Base-by-base conservation (phyloP, 2,797 vertebrate genomes). In the Arrhamphus sclerolepis region DNA sequence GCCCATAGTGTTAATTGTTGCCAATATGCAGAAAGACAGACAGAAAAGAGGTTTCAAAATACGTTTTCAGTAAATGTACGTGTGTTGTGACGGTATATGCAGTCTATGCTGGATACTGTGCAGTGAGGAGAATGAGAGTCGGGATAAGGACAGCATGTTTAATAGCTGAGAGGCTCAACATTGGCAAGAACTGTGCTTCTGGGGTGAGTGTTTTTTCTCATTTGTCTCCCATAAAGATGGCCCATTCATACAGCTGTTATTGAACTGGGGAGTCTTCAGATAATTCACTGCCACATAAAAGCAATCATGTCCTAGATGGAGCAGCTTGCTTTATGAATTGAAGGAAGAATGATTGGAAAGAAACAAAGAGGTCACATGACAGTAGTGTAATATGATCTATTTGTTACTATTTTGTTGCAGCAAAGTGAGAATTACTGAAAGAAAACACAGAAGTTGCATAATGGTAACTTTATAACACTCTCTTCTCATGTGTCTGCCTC, bases 351-450 rank as follows among this genome's bases (percentile, higher is more conserved):
- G 39, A 58, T 10, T 61, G 34, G 49, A 46, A 34, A 47, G 38
- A 72, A 28, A 47, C 50, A 31, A 13, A 52, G 20, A 55, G 38
- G 50, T 74, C 63, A 72, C n/a, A 66, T 14, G 56, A 75, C 21
- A 61, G 54, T 46, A 51, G 48, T 26, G n/a, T 54, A 21, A 62
- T 46, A 49, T 18, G 9, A 70, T 55, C 20, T 46, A 19, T 59
- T 47, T 7, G 1, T 62, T 55, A 53, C 39, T 38, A 5, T 67
- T 72, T 74, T 60, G 52, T 43, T 21, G 7, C 13, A 20, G 56
- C 43, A 47, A 39, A 40, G 42, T 57, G 13, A 21, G 17, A 58
- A 24, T 43, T 44, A 46, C 49, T 57, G 41, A 31, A 16, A 34
- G 13, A 26, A 58, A 29, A 51, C 4, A 19, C 24, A 19, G 56